These are phyloP conservation scores for Drosophila lutescens DNA, from an alignment of 2,888 invertebrate species.

Conservation along the genomic window DNA sequence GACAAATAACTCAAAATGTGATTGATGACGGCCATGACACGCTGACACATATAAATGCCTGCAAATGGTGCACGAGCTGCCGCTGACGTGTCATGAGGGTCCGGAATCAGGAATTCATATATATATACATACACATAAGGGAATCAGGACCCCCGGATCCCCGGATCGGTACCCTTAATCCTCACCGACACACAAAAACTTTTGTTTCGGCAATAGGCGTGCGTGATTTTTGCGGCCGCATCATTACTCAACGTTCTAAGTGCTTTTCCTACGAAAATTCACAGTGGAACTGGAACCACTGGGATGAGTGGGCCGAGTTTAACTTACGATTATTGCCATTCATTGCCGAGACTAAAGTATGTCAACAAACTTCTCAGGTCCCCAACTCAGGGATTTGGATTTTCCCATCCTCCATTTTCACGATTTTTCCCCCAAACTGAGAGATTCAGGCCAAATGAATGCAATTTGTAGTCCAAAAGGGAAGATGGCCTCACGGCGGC, in stretches of 20 bases:
- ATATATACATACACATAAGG: neutral
- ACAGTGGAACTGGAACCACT: neutral
- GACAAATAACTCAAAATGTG: slow-evolving; percentile 76
- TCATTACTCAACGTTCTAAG: slow-evolving; percentile 63
- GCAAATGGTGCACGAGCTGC: slow-evolving; percentile 69
- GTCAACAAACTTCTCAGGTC: slow-evolving; percentile 52
- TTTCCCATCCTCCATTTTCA: neutral
- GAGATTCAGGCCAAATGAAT: slow-evolving; percentile 41
- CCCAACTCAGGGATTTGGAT: neutral
- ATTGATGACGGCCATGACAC: slow-evolving; percentile 74
- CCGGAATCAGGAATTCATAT: neutral
- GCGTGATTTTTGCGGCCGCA: slow-evolving; percentile 52
- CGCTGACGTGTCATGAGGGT: slow-evolving; percentile 57
- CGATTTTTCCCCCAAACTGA: neutral
- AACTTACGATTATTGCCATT: slow-evolving; percentile 67
- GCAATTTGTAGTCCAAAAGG: slow-evolving; percentile 60
- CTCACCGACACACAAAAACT: neutral
- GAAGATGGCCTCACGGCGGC: slow-evolving; percentile 48
- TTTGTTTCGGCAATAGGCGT: slow-evolving; percentile 49
- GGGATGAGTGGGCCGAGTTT: slow-evolving; percentile 30
- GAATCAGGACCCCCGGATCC: slow-evolving; percentile 11
- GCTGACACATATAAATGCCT: slow-evolving; percentile 77
- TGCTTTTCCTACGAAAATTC: slow-evolving; percentile 4
- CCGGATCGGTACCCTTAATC: slow-evolving; percentile 17
- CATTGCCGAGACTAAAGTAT: slow-evolving; percentile 53